phyloP scores from a whole-genome alignment of 1,140 invertebrate species.

The Bathynomus jamesi region DNA sequence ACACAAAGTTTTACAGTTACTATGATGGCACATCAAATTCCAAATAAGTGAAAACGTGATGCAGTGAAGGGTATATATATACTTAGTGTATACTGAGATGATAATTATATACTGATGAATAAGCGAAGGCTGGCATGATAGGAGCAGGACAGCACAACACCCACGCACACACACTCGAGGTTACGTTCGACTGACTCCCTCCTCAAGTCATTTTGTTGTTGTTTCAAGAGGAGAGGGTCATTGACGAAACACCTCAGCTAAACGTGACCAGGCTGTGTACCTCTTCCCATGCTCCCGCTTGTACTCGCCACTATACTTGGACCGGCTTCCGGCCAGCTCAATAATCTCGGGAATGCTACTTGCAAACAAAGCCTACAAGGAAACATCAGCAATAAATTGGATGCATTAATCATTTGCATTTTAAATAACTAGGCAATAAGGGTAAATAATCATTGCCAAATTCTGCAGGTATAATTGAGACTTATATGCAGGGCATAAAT shows the following conservation, averaged over 20 bases:
- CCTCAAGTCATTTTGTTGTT: constrained; percentile 3
- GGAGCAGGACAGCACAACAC: constrained; percentile 34
- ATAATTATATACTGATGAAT: background rate
- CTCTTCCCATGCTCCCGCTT: constrained; percentile 96
- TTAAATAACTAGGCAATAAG: background rate
- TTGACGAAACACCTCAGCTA: constrained; percentile 4
- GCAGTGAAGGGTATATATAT: background rate
- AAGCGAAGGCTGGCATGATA: constrained; percentile 20
- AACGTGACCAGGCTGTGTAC: constrained; percentile 49
- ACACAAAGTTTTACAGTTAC: no score
- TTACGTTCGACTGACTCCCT: constrained; percentile 16
- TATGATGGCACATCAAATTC: background rate
- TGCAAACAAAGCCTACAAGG: constrained; percentile 88
- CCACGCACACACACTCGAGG: constrained; percentile 34
- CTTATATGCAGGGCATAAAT: background rate
- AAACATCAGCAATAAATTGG: constrained; percentile 36
- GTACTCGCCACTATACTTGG: constrained; percentile 95
- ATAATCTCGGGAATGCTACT: constrained; percentile 98
- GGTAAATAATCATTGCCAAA: background rate
- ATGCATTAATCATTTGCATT: constrained; percentile 17
- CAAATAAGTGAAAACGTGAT: background rate
- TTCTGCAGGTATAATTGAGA: background rate
- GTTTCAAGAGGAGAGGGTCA: background rate
- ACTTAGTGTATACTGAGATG: background rate
- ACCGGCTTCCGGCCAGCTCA: constrained; percentile 94